Evolutionary conservation across 1,140 invertebrate genomes (phyloP).

Genomic region (Brachionus koreanus): DNA sequence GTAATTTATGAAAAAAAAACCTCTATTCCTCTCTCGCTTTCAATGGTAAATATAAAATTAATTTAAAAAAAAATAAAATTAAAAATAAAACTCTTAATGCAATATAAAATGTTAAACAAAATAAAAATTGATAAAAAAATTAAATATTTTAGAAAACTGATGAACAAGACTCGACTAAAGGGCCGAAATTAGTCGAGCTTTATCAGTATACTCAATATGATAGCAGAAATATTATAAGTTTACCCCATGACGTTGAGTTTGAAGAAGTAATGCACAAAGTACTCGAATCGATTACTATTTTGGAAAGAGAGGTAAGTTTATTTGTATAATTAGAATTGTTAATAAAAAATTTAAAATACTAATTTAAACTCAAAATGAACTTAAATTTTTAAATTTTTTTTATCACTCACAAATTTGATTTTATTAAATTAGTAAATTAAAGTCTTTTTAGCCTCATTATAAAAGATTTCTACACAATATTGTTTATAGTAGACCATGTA

Average conservation of each 20-base stretch:
- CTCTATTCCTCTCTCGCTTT: not conserved
- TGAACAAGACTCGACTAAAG: not conserved
- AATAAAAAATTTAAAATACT: not conserved
- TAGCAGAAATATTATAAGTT: not conserved
- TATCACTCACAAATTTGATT: too few relatives aligned
- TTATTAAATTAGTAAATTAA: too few relatives aligned
- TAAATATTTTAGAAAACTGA: constrained; percentile 10
- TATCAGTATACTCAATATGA: constrained; percentile 30
- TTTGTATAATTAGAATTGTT: not conserved
- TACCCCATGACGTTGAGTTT: not conserved
- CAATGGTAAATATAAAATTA: not conserved
- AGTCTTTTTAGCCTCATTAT: not conserved
- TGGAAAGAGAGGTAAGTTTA: not conserved
- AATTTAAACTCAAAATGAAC: not conserved
- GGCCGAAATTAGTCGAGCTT: constrained; percentile 25
- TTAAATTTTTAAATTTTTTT: too few relatives aligned
- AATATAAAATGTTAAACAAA: not conserved
- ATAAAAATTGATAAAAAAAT: not conserved
- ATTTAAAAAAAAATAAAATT: not conserved
- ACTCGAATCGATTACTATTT: not conserved
- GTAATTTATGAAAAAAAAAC: constrained; percentile 18
- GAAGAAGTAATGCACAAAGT: constrained; percentile 1
- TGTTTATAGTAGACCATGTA: not conserved
- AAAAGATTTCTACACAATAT: not conserved
- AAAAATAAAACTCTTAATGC: not conserved